phyloP scores from a whole-genome alignment of 1,140 invertebrate genomes.

The Philaenus spumarius region DNA sequence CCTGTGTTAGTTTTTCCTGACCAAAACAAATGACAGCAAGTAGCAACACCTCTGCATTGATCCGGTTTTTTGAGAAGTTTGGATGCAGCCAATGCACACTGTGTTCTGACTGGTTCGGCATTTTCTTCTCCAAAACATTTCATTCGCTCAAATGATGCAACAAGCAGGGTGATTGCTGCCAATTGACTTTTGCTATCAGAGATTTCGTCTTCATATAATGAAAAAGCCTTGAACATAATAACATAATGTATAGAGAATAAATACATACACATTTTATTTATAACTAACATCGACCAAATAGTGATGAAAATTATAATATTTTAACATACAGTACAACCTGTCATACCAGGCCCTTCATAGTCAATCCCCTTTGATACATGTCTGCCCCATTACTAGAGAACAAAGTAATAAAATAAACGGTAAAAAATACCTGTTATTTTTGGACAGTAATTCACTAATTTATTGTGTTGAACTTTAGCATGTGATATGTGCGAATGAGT shows the following conservation, averaged over 20 bases:
- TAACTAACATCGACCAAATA: too few species aligned
- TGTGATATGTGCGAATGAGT: too few species aligned
- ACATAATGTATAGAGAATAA: too few species aligned
- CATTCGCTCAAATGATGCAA: conserved; percentile 93
- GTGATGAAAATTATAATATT: conserved; percentile 11
- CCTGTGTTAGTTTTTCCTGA: conserved; percentile 73
- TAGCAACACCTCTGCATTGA: conserved; percentile 85
- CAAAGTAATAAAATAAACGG: too few species aligned
- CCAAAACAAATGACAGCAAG: conserved; percentile 96
- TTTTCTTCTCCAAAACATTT: conserved; percentile 92
- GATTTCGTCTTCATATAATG: conserved; percentile 97
- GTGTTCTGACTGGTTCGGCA: conserved; percentile 90
- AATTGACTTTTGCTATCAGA: conserved; percentile 96
- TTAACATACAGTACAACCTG: too few species aligned
- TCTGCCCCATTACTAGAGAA: too few species aligned
- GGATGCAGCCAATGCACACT: conserved; percentile 88
- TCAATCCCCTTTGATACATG: too few species aligned
- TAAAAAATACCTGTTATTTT: too few species aligned
- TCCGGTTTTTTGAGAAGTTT: conserved; percentile 97
- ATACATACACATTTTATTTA: not conserved
- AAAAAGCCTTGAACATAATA: conserved; percentile 69
- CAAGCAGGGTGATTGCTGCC: conserved; percentile 91
- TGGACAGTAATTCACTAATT: too few species aligned
- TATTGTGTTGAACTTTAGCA: too few species aligned
- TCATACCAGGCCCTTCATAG: too few species aligned